Evolutionary conservation across 2,797 vertebrate species (phyloP), one percentile per base, ranked within the genome.

Genomic region (Urosaurus nigricauda): DNA sequence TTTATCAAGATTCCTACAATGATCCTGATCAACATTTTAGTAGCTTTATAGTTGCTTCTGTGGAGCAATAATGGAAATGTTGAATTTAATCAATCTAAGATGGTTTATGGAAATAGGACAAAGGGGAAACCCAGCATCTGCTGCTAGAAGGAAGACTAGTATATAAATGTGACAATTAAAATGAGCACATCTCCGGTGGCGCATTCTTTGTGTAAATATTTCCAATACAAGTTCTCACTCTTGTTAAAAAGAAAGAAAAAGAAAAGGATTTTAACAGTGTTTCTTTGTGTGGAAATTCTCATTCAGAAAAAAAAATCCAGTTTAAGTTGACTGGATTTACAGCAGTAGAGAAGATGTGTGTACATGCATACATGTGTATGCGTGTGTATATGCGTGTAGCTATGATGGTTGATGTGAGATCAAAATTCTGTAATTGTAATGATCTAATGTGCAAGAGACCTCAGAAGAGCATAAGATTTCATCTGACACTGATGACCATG

Each of bases 401-500:
- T 29, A 32, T 32, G 65, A 68, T 19, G 17, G 32, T 4, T 68
- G 29, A 68, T 32, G 29, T 32, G 32, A 13, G 65, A 68, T 68
- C 11, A 29, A 68, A 68, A 68, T 68, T 68, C 29, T 32, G 3
- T 68, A 32, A 32, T 32, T 68, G 65, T 51, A 51, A 51, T 51
- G 47, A 51, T 13, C 29, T 32, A 29, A 32, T 68, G 65, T 68
- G 11, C 26, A 68, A 13, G 29, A 65, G 80, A 65, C 6, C 60
- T 70, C 53, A 90, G 51, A 86, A 3, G 19, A 0, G 0, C 14
- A 43, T 14, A 7, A 2, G 47, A 0, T 75, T 89, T 65, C 83
- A 87, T 40, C 37, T 71, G 87, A 85, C 80, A 78, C 51, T 26
- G 87, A 73, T 29, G 1, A 81, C 58, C 77, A 87, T 6, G 29